These are phyloP conservation scores for Orientallactaga sibirica DNA, from an alignment of 2,797 vertebrate species.

Conservation along the genomic window DNA sequence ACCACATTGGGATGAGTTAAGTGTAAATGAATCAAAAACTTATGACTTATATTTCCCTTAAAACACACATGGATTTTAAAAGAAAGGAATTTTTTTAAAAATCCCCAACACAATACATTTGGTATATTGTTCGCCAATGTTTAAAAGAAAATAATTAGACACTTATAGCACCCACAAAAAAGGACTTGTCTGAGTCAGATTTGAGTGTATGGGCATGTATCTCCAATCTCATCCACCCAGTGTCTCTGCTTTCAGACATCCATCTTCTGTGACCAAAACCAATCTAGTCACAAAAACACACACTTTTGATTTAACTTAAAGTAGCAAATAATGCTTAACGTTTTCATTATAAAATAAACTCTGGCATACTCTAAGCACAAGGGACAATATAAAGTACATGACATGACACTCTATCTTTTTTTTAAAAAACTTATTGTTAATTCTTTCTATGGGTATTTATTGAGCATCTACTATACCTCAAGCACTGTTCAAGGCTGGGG, in stretches of 20 bases:
- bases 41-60: constrained; percentile 72
- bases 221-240: not conserved
- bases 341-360: constrained; percentile 63
- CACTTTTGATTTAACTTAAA: constrained; percentile 46
- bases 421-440: not conserved
- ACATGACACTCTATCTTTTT: constrained; percentile 43
- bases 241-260: constrained; percentile 2
- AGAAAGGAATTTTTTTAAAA: constrained; percentile 34
- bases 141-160: constrained; percentile 73
- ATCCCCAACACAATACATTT: constrained; percentile 61
- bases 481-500: not conserved
- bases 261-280: constrained; percentile 37
- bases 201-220: not conserved
- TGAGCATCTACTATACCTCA: not conserved
- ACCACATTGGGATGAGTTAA: constrained; percentile 72
- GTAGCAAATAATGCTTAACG: not conserved
- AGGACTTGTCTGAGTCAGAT: not conserved
- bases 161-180: constrained; percentile 38
- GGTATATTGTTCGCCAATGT: constrained; percentile 19
- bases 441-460: constrained; percentile 44
- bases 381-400: not conserved
- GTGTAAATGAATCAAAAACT: constrained; percentile 78
- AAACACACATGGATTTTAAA: constrained; percentile 68
- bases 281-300: constrained; percentile 59
- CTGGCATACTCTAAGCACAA: not conserved